Evolutionary conservation across 1,140 invertebrate genomes (phyloP), one percentile per base, ranked within the genome.

Genomic region (Radopholus similis): DNA sequence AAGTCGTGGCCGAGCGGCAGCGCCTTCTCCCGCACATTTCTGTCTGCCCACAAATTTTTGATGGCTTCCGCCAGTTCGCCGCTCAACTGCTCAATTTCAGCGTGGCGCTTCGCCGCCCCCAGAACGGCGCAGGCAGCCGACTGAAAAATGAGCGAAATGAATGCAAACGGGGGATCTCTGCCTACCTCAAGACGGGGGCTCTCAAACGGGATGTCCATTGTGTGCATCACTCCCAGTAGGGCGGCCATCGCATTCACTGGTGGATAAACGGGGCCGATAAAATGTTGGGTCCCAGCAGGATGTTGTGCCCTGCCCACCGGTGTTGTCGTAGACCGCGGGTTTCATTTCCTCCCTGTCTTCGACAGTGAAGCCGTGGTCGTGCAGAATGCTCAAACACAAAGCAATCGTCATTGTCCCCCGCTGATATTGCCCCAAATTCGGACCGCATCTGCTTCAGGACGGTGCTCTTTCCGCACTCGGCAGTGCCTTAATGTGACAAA

Each of bases 1-100:
- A 81, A 85, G 65, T 85, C 85, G 34, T 84, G 84, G n/a, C 85
- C 84, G 26, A 83, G 68, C 23, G 54, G 64, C 32, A 83, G 74
- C 23, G 83, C 83, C 30, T 80, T 78, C 21, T 73, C 70, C 32
- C 77, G 60, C 5, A 85, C 76, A 0, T 82, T 82, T 56, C 73
- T 72, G 62, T 85, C 85, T 3, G 58, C 30, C 30, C 47, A 67
- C n/a, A 44, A 23, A 59, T 35, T 37, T 37, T 40, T 58, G 18
- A 76, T 28, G 42, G 73, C 75, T n/a, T 28, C 55, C 32, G 78
- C 57, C 34, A 82, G 53, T 55, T 81, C 78, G 11, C 64, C 44
- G 11, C 66, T 58, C 37, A 82, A 68, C 13, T 70, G 68, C 37
- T 82, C 78, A 2, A 77, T 78, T 58, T 81, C 79, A 55, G 80